A percentile compares a stretch with the other conserved stretches of the same genome.
These are phyloP conservation scores for Elephas maximus DNA, from an alignment of 2,113 vertebrate species.

Conservation along the genomic window DNA sequence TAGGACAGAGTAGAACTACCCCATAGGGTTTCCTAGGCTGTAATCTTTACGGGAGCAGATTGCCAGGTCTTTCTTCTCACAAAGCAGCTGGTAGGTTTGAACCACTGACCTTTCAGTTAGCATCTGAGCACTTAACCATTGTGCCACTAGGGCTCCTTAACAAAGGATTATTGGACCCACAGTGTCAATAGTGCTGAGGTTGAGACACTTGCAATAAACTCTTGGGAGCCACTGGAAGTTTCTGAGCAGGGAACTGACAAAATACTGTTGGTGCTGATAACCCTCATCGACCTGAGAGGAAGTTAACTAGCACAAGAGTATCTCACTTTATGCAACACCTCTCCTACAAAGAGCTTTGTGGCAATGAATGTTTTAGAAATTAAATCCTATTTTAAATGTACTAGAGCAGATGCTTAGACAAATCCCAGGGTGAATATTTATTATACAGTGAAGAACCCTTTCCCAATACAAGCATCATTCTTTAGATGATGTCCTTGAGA, in stretches of 20 bases:
- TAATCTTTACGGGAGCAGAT: not conserved
- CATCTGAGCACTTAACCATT: not conserved
- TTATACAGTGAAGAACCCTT: not conserved
- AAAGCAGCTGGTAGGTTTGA: not conserved
- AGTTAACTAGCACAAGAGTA: not conserved
- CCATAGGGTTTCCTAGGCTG: not conserved
- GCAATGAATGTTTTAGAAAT: not conserved
- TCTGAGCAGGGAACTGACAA: not conserved
- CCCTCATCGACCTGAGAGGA: not conserved
- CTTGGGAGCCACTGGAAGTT: not conserved
- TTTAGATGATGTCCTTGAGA: not conserved
- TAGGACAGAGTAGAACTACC: not conserved
- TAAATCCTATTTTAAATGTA: not conserved
- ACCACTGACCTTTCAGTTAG: not conserved
- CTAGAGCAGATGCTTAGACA: not conserved
- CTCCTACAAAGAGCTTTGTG: not conserved
- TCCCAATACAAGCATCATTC: not conserved
- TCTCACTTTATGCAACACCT: not conserved
- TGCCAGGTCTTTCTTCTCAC: not conserved
- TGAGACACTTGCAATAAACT: not conserved
- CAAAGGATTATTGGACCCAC: not conserved
- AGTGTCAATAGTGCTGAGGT: no score
- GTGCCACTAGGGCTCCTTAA: not conserved
- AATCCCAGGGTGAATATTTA: not conserved
- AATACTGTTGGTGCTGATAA: not conserved